Conservation (phyloP, 2,888 invertebrate species). For the Macrophya annulata region DNA sequence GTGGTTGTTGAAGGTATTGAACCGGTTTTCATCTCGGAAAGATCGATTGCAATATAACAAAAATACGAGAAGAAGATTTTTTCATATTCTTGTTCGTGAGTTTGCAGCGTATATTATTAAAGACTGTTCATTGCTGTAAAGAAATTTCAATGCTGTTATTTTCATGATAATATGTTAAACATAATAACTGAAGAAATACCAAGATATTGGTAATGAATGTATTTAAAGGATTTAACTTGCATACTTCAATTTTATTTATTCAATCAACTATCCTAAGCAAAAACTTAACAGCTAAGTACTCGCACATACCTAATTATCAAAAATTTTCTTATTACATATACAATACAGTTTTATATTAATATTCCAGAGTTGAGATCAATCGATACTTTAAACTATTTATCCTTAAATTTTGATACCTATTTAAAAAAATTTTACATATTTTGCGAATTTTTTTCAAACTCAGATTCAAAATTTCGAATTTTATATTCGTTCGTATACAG, state of each 20-base stretch:
- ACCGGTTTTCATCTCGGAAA: conserved; percentile 16
- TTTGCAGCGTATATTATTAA: not conserved
- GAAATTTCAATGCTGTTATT: not conserved
- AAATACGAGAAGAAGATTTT: conserved; percentile 9
- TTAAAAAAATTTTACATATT: too few relatives aligned
- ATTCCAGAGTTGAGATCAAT: not conserved
- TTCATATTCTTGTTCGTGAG: not conserved
- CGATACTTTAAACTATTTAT: not conserved
- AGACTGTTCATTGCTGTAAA: not conserved
- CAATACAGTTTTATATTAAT: not conserved
- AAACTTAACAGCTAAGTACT: not conserved
- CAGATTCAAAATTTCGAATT: too few relatives aligned
- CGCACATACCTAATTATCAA: not conserved
- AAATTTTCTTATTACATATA: not conserved
- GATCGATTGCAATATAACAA: not conserved
- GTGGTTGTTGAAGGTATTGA: conserved; percentile 5
- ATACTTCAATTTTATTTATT: not conserved
- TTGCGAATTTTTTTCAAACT: not conserved
- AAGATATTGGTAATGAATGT: not conserved
- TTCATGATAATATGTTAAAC: not conserved
- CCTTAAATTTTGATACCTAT: not conserved
- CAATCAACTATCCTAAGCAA: not conserved
- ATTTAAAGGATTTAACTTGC: not conserved
- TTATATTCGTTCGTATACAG: too few relatives aligned
- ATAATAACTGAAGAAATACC: not conserved